These are phyloP conservation scores for Astreopora myriophthalma DNA, from an alignment of 64 coral and sea anemone species.

Conservation along the genomic window DNA sequence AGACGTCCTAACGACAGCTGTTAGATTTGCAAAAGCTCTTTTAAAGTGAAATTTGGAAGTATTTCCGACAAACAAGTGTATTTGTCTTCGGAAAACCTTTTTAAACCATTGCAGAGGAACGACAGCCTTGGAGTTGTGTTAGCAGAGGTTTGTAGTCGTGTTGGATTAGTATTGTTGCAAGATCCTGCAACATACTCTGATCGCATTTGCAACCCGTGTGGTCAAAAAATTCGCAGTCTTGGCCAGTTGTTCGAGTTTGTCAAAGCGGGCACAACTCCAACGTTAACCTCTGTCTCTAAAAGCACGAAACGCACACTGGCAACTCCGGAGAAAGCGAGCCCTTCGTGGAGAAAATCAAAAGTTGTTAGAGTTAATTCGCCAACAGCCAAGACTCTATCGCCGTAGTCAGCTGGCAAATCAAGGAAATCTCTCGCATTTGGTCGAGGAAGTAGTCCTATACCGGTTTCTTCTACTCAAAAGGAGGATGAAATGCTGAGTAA, in stretches of 20 bases:
- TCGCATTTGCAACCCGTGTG: slow-evolving; percentile 30
- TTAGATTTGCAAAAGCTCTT: slow-evolving; percentile 10
- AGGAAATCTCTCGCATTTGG: too few relatives aligned
- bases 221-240: neutral
- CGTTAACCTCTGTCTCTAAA: neutral
- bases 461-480: too few relatives aligned
- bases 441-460: too few relatives aligned
- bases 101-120: slow-evolving; percentile 26
- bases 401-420: too few relatives aligned
- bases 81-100: slow-evolving; percentile 21
- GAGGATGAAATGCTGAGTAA: neutral
- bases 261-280: neutral
- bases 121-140: slow-evolving; percentile 17
- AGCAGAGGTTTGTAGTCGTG: slow-evolving; percentile 7
- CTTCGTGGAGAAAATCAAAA: neutral
- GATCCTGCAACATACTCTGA: neutral
- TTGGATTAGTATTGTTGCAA: neutral
- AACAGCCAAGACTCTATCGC: too few relatives aligned
- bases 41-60: slow-evolving; percentile 18
- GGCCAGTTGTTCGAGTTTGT: neutral
- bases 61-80: neutral
- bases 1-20: neutral
- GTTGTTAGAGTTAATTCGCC: neutral
- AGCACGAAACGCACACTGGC: neutral
- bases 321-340: neutral